phyloP scores from a whole-genome alignment of 2,888 invertebrate species.

The Hyppa rectilinea region DNA sequence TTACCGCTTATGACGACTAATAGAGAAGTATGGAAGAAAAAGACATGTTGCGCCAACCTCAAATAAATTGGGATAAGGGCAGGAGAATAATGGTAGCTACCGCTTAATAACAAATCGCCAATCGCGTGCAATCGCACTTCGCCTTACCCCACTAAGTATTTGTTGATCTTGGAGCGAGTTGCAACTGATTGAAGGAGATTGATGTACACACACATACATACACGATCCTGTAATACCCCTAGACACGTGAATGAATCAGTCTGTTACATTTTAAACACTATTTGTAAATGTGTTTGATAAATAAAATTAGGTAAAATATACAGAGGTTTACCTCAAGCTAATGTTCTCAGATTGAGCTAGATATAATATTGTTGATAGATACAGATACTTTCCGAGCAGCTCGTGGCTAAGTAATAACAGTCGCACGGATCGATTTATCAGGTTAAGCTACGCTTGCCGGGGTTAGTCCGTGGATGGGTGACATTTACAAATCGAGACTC shows the following conservation, averaged over 20 bases:
- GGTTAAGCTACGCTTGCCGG: too few species aligned
- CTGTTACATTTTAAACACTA: conserved; percentile 40
- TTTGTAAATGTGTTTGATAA: conserved; percentile 49
- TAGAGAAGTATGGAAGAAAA: too few species aligned
- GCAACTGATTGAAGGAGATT: conserved; percentile 57
- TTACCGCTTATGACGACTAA: too few species aligned
- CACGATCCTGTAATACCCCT: conserved; percentile 21
- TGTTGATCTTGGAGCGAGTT: conserved; percentile 55
- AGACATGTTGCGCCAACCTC: too few species aligned
- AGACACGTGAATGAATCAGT: conserved; percentile 50
- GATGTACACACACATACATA: conserved; percentile 50
- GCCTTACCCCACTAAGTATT: conserved; percentile 40
- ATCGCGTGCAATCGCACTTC: conserved; percentile 9
- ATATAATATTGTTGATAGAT: not conserved
- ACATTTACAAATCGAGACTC: too few species aligned
- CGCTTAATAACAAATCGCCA: not conserved
- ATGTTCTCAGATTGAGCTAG: not conserved
- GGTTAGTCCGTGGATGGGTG: too few species aligned
- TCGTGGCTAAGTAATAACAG: too few species aligned
- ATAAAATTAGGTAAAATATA: conserved; percentile 32
- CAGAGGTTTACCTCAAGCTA: conserved; percentile 5
- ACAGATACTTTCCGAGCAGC: too few species aligned
- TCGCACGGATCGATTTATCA: too few species aligned
- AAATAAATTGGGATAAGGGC: too few species aligned
- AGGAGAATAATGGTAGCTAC: too few species aligned